Conservation (phyloP, 1,140 invertebrate species). For the Dinothrombium tinctorium region DNA sequence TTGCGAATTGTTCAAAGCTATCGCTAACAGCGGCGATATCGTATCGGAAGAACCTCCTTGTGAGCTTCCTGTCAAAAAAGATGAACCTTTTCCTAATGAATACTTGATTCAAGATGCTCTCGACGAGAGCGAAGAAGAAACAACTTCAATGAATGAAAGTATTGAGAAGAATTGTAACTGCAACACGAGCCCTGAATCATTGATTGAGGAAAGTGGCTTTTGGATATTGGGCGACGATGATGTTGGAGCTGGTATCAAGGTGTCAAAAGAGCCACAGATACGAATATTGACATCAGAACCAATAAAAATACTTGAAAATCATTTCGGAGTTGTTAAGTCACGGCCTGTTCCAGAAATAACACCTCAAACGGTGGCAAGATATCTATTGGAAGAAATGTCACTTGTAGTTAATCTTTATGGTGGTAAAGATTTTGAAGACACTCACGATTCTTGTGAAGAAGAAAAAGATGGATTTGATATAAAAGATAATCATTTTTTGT, state of each 20-base stretch:
- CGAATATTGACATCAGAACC: constrained; percentile 41
- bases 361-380: constrained; percentile 34
- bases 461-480: neutral
- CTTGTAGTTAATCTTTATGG: constrained; percentile 76
- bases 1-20: constrained; percentile 4
- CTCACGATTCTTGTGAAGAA: neutral
- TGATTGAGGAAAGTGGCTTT: constrained; percentile 21
- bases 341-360: constrained; percentile 8
- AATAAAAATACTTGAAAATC: constrained; percentile 56
- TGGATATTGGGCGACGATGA: constrained; percentile 11
- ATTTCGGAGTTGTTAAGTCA: constrained; percentile 42
- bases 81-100: neutral
- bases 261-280: constrained; percentile 40
- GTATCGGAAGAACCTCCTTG: neutral
- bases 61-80: neutral
- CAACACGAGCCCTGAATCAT: constrained; percentile 49
- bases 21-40: neutral
- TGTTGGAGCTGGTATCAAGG: constrained; percentile 16
- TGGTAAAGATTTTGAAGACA: constrained; percentile 48
- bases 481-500: neutral
- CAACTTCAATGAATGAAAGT: neutral
- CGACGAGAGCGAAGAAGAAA: neutral
- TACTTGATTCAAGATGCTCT: neutral
- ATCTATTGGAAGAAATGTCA: constrained; percentile 69
- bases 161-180: neutral